A percentile compares a stretch with the other conserved stretches of the same genome.
These are phyloP conservation scores for Oligia strigilis DNA, from an alignment of 2,888 invertebrate genomes.

Conservation along the genomic window DNA sequence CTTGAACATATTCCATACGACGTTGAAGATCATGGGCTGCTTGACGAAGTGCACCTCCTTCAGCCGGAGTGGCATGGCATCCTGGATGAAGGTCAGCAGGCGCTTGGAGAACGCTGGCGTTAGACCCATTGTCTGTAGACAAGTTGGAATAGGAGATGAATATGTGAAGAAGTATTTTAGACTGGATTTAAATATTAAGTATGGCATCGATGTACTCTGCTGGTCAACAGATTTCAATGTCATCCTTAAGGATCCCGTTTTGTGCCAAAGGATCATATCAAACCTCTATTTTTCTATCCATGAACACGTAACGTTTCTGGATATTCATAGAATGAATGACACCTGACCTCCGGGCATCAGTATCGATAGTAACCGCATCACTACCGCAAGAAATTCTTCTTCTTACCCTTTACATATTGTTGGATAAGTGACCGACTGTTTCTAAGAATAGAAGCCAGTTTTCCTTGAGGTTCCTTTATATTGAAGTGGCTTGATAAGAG, in stretches of 20 bases:
- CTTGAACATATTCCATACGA: constrained; percentile 96
- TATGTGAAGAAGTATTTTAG: neutral
- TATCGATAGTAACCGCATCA: constrained; percentile 44
- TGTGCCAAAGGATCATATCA: neutral
- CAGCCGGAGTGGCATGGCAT: constrained; percentile 95
- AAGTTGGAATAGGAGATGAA: constrained; percentile 27
- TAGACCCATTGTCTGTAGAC: constrained; percentile 91
- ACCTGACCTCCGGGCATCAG: constrained; percentile 19
- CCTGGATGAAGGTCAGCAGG: constrained; percentile 95
- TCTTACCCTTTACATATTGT: constrained; percentile 2
- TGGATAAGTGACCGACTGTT: neutral
- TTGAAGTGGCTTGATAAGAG: constrained; percentile 10
- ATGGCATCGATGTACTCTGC: neutral
- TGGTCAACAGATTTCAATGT: too few species aligned
- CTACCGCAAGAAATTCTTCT: constrained; percentile 44
- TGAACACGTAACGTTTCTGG: constrained; percentile 7
- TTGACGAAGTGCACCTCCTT: constrained; percentile 97
- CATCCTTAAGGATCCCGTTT: neutral
- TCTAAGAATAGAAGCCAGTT: constrained; percentile 28
- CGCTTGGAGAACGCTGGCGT: constrained; percentile 94
- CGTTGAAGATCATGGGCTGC: constrained; percentile 95
- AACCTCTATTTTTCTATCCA: neutral
- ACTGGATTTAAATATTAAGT: neutral
- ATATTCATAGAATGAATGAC: constrained; percentile 10
- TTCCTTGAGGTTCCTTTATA: neutral